Evolutionary conservation across 2,888 invertebrate genomes (phyloP), one percentile per base, ranked within the genome.

Genomic region (Philopedon plagiatum): DNA sequence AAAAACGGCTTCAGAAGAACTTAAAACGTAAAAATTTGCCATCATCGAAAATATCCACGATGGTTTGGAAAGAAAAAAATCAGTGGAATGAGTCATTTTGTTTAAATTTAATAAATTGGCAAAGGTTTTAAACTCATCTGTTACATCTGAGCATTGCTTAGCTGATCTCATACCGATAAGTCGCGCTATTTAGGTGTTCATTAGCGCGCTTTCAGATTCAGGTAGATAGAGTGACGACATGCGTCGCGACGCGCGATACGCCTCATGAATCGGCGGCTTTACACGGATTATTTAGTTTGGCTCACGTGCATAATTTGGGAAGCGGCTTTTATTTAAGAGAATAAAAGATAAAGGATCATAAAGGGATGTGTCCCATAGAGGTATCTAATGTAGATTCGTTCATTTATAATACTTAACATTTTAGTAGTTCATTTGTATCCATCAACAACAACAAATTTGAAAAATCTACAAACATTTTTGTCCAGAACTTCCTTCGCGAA

Each of bases 161-260:
- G 23, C 29, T n/a, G 57, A 49, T 41, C 61, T 23, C 46, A 44
- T 32, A 37, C 15, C 58, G 58, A 65, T 63, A 39, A 56, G 32
- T 70, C 49, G 73, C 72, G 76, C 76, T 78, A 79, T 81, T 85
- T 83, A 83, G 79, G 83, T 83, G 81, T 80, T 83, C 83, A 85
- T 85, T 85, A 85, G 83, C 76, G 80, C 68, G 79, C 77, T 76
- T 57, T 71, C 49, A 80, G 79, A 80, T 83, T 77, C 83, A 84
- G 83, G 83, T 84, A 84, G 83, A 83, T 83, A 82, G 80, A 73
- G 77, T 81, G 83, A 83, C 83, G 84, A 84, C 81, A 83, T 83
- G 85, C 84, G 84, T 84, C 84, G 83, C 81, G 83, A 82, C 83
- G 83, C 79, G 72, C 84, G 84, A 81, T 80, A 82, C 84, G 85